Conservation (phyloP, 2,113 vertebrate genomes). For the Edolisoma coerulescens region DNA sequence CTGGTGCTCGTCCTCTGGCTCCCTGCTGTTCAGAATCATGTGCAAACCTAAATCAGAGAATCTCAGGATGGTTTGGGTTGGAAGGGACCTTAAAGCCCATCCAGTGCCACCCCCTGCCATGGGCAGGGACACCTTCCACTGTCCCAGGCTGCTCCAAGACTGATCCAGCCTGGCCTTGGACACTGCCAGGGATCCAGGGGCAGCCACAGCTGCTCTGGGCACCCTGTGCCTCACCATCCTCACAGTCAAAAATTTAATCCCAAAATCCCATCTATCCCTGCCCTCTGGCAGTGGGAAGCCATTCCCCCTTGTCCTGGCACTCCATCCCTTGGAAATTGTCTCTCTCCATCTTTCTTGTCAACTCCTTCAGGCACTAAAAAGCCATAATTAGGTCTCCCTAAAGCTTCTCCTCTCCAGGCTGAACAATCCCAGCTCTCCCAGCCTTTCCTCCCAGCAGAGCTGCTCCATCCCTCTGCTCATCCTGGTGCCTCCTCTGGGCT, state of each 20-base stretch:
- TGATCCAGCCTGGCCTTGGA: not conserved
- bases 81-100: not conserved
- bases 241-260: rapidly evolving
- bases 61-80: rapidly evolving
- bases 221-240: rapidly evolving
- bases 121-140: not conserved
- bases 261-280: not conserved
- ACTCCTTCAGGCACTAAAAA: not conserved
- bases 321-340: not conserved
- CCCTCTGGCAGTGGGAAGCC: rapidly evolving
- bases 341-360: not conserved
- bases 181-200: not conserved
- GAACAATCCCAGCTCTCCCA: not conserved
- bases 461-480: not conserved
- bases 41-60: not conserved
- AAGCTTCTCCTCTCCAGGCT: not conserved
- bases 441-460: not conserved
- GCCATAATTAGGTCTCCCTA: not conserved
- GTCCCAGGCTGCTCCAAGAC: not conserved
- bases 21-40: not conserved
- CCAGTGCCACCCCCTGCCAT: rapidly evolving
- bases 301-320: not conserved
- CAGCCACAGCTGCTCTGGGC: not conserved
- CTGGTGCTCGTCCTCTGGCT: not conserved
- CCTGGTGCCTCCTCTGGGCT: not conserved